Base-by-base conservation (phyloP, 2,113 vertebrate species). In the Phoenicopterus ruber region DNA sequence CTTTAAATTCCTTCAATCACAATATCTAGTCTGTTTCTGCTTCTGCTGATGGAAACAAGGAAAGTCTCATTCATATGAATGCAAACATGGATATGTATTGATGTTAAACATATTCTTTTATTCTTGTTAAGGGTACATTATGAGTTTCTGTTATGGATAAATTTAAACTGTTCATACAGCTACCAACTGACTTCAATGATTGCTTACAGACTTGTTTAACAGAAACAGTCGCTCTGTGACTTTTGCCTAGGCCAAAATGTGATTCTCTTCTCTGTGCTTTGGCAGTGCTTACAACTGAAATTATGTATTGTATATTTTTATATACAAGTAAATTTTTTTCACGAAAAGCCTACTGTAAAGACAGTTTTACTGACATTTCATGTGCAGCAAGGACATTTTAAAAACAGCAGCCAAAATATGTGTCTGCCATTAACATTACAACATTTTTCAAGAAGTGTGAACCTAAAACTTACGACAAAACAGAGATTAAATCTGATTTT, bases 401-500 rank as follows among this genome's bases (percentile, higher is more conserved):
- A 73, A 80, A 66, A 66, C 7, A 47, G 81, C 73, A 83, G 38
- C n/a, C 58, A 73, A 95, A 89, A 78, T 82, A 59, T 50, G 10
- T 57, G 44, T 28, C 29, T 82, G 17, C 50, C 65, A 94, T 91
- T 96, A 93, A 66, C 52, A 52, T 84, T 86, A 83, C 69, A 92
- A 65, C 34, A 49, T 94, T 94, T 96, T 82, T 69, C 54, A 79
- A 61, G 42, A 71, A 81, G 28, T 14, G 4, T 76, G 36, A 90
- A 79, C 9, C 10, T 94, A 72, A 95, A 96, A 91, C 10, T 70
- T 61, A 31, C 10, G 22, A 62, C 17, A 62, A 93, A 97, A 82
- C 4, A 65, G 50, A 94, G n/a, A 72, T 93, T 86, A 94, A 89
- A 90, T 97, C 47, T 78, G 42, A 85, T 95, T 95, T 88, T 70